Percentiles rank a stretch among this genome's conserved stretches.
phyloP scores from a whole-genome alignment of 2,113 vertebrate genomes.

The Paralichthys olivaceus region DNA sequence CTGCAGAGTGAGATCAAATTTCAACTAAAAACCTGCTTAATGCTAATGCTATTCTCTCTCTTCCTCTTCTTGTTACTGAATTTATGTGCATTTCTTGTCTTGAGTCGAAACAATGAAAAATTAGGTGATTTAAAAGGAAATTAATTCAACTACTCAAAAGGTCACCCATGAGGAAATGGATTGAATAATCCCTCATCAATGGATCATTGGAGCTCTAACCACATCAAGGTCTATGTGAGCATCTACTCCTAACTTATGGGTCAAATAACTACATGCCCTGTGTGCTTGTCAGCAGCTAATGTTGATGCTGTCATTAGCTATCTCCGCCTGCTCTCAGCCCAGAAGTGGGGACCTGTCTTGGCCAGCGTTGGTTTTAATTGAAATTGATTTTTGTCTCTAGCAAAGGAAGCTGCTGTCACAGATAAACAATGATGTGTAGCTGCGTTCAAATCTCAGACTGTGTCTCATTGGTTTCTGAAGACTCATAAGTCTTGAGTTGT shows the following conservation, averaged over 20 bases:
- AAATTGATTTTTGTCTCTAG: conserved; percentile 79
- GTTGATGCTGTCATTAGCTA: conserved; percentile 47
- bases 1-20: neutral
- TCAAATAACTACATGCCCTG: conserved; percentile 41
- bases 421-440: conserved; percentile 47
- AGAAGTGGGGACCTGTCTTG: conserved; percentile 42
- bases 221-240: neutral
- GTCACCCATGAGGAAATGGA: conserved; percentile 24
- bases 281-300: conserved; percentile 43
- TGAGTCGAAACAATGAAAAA: conserved; percentile 13
- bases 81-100: conserved; percentile 3
- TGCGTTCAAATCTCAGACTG: conserved; percentile 44
- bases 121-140: conserved; percentile 5
- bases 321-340: conserved; percentile 39
- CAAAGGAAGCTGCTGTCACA: conserved; percentile 66
- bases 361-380: conserved; percentile 71
- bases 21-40: neutral
- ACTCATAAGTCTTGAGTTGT: conserved; percentile 25
- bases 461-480: conserved; percentile 48
- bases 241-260: conserved; percentile 38
- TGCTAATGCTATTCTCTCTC: neutral
- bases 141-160: conserved; percentile 33
- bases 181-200: conserved; percentile 39
- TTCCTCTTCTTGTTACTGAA: conserved; percentile 4
- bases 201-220: neutral